Base-by-base conservation (phyloP, 1,140 invertebrate genomes). In the Zaprionus tsacasi region DNA sequence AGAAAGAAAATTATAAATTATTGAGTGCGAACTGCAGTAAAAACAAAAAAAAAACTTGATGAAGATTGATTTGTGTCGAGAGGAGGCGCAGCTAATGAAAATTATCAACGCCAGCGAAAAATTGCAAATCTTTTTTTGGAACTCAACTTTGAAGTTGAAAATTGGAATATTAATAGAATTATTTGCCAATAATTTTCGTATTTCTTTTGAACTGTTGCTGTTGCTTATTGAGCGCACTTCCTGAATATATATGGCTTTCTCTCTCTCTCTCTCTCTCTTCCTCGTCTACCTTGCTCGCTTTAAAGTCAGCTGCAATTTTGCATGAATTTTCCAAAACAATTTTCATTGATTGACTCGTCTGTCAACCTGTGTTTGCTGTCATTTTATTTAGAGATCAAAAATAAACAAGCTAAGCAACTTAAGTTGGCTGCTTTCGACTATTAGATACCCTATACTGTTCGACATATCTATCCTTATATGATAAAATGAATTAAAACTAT, bases 121-220 rank as follows among this genome's bases (percentile, higher is more conserved):
- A 89, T 89, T 75, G 70, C 68, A 54, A 56, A 77, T 30, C 27
- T 30, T 30, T 82, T 82, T 82, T 79, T 76, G 71, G 76, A 67
- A 79, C 78, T 71, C 66, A 82, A 70, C 80, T 88, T 88, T 88
- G 85, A 88, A 76, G 85, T 88, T 72, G 77, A 30, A 48, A 65
- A 72, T 7, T 7, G 10, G 10, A 25, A 50, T 50, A 50, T 50
- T 27, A n/a, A 55, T 15, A 25, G 52, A 55, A 27, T 27, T 27
- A 56, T 33, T 83, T 83, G 79, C 54, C 59, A 68, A 45, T 54
- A 59, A 66, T 35, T 81, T 82, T 72, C 45, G 55, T 60, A 30
- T 65, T 55, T 65, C 48, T 21, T 86, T 85, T 86, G 81, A 85
- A 81, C 70, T 74, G 70, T 21, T 15, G 11, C 11, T 25, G 45